Conservation (phyloP, 2,797 vertebrate genomes). For the Zonotrichia albicollis region DNA sequence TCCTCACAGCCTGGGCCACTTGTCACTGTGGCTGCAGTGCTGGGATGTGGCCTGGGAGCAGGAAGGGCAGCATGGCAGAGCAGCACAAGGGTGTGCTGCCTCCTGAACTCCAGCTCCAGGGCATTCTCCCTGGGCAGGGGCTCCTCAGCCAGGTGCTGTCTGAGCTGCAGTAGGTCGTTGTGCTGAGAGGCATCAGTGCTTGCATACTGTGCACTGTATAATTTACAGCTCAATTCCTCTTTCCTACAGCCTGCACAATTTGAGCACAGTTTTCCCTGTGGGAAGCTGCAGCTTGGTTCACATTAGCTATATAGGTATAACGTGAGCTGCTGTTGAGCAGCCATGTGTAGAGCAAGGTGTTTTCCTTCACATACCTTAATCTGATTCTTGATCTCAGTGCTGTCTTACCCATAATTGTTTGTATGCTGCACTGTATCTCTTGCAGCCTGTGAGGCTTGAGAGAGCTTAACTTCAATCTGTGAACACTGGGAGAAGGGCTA, state of each 20-base stretch:
- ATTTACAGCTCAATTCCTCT: background rate
- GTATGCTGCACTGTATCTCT: background rate
- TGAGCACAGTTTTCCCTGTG: background rate
- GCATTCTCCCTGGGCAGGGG: background rate
- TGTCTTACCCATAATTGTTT: background rate
- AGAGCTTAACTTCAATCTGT: background rate
- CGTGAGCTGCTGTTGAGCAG: background rate
- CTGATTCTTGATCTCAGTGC: background rate
- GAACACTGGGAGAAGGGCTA: fast-evolving
- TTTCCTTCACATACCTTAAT: background rate
- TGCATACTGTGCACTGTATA: background rate
- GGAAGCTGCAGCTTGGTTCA: background rate
- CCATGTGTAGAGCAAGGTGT: background rate
- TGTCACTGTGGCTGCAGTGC: fast-evolving
- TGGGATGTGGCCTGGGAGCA: fast-evolving
- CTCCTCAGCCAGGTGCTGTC: background rate
- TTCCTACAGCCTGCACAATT: background rate
- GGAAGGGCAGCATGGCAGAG: background rate
- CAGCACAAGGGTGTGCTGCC: background rate
- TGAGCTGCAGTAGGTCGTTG: background rate
- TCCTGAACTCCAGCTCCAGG: background rate
- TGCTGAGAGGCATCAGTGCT: background rate
- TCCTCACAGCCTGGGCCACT: fast-evolving
- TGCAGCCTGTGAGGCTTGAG: background rate
- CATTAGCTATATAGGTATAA: background rate